These are phyloP conservation scores for Astropecten irregularis DNA, from an alignment of 53 echinoderm and acorn worm genomes.

Conservation along the genomic window DNA sequence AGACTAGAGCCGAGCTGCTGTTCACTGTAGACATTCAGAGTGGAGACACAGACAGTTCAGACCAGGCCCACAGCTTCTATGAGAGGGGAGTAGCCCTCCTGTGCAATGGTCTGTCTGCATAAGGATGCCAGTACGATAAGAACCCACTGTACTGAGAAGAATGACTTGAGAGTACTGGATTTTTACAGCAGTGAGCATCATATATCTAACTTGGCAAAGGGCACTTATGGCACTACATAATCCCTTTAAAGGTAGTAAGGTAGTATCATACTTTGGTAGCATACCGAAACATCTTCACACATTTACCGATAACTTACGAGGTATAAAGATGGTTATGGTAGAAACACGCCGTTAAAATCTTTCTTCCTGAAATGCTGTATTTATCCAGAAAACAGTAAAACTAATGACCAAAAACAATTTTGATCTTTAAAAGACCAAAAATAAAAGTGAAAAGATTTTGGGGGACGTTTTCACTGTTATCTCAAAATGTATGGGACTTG, in stretches of 20 bases:
- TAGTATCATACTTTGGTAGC: not conserved
- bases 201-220: not conserved
- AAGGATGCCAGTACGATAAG: not conserved
- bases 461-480: not conserved
- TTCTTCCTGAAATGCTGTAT: no score
- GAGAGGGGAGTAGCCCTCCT: conserved; percentile 96
- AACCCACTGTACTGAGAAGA: no score
- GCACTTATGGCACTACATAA: no score
- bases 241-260: not conserved
- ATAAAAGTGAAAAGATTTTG: not conserved
- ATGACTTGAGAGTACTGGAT: not conserved
- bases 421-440: no score
- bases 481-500: no score
- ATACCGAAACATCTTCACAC: no score
- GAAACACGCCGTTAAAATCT: no score
- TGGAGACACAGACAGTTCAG: conserved; percentile 56
- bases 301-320: no score
- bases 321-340: no score
- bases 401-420: no score
- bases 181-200: not conserved
- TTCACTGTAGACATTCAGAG: conserved; percentile 89
- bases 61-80: conserved; percentile 85
- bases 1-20: conserved; percentile 93
- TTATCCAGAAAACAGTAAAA: no score
- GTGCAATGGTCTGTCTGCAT: conserved; percentile 88